Percentiles rank a stretch among this genome's conserved stretches.
phyloP scores from a whole-genome alignment of 2,888 invertebrate species.

The Mythimna vitellina region DNA sequence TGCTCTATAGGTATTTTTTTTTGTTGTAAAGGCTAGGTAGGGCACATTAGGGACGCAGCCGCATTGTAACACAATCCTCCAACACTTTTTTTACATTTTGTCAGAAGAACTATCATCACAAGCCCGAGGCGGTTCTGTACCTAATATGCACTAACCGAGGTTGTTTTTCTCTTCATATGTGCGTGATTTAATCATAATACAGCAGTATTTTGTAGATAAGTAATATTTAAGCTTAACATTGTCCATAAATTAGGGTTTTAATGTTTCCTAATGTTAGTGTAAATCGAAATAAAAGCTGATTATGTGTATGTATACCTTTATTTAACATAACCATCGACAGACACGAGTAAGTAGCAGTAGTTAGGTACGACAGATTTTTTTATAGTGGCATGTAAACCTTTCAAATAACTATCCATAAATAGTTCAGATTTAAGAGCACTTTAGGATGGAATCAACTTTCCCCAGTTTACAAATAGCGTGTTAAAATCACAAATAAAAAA shows the following conservation, averaged over 20 bases:
- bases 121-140: no score
- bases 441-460: conserved; percentile 89
- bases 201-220: neutral
- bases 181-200: no score
- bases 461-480: conserved; percentile 82
- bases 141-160: neutral
- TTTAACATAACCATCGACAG: conserved; percentile 84
- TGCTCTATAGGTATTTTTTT: no score
- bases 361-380: conserved; percentile 70
- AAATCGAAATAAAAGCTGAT: conserved; percentile 36
- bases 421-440: conserved; percentile 89
- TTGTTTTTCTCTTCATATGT: neutral
- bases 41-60: no score
- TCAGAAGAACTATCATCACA: no score
- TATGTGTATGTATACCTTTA: conserved; percentile 74
- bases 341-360: conserved; percentile 79
- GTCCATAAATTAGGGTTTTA: neutral
- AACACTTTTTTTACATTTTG: no score
- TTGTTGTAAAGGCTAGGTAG: no score
- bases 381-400: conserved; percentile 73
- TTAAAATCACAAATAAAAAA: conserved; percentile 74
- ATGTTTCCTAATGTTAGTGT: neutral
- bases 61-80: no score
- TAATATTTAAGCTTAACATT: neutral
- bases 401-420: conserved; percentile 81